phyloP scores from a whole-genome alignment of 1,140 invertebrate genomes.

The Chrysomallon squamiferum region DNA sequence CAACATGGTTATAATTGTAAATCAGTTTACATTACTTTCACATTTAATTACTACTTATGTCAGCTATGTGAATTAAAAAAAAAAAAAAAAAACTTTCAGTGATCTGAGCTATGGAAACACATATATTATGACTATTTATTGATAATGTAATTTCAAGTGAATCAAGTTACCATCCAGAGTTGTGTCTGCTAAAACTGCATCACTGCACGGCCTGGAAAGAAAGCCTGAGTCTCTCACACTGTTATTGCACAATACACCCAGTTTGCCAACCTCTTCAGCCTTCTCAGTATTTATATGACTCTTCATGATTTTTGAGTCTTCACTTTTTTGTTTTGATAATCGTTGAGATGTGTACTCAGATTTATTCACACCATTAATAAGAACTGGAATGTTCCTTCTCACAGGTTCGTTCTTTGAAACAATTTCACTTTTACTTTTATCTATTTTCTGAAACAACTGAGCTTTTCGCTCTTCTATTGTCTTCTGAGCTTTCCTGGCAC shows the following conservation, averaged over 20 bases:
- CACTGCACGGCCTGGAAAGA: slow-evolving; percentile 42
- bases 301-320: slow-evolving; percentile 33
- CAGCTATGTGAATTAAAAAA: too few species aligned
- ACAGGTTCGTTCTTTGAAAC: slow-evolving; percentile 1
- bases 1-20: too few species aligned
- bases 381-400: slow-evolving; percentile 40
- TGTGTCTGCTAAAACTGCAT: slow-evolving; percentile 33
- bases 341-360: not conserved
- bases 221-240: slow-evolving; percentile 44
- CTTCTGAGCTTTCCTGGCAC: slow-evolving; percentile 16
- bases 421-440: not conserved
- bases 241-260: slow-evolving; percentile 16
- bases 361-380: slow-evolving; percentile 20
- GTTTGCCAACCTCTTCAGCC: slow-evolving; percentile 11
- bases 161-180: slow-evolving; percentile 25
- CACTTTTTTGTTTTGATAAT: slow-evolving; percentile 9
- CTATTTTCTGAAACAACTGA: not conserved
- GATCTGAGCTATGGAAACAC: too few species aligned
- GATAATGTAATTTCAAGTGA: too few species aligned
- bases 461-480: slow-evolving; percentile 13
- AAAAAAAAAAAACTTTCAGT: too few species aligned
- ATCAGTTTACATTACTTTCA: too few species aligned
- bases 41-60: too few species aligned
- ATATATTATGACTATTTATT: too few species aligned
- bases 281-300: slow-evolving; percentile 15